phyloP scores from a whole-genome alignment of 2,888 invertebrate species.

The Drosophila barbarae region DNA sequence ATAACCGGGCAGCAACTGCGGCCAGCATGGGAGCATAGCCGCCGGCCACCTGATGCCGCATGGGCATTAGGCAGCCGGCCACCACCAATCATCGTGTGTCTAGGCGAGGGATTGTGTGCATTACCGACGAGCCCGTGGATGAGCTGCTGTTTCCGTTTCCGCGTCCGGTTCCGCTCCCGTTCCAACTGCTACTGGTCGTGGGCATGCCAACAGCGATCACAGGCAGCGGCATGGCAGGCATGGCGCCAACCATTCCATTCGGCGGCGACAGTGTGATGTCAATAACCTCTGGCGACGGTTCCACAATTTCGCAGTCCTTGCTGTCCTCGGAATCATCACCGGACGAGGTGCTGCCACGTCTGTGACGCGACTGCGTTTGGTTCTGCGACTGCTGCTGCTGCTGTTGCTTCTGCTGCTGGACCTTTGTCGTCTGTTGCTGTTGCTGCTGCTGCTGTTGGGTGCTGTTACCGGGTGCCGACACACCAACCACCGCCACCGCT shows the following conservation, averaged over 20 bases:
- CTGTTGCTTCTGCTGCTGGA: slow-evolving; percentile 44
- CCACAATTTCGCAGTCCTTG: slow-evolving; percentile 79
- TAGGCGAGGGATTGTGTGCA: slow-evolving; percentile 75
- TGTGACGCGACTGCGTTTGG: slow-evolving; percentile 66
- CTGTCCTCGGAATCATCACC: slow-evolving; percentile 80
- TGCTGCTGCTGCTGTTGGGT: slow-evolving; percentile 52
- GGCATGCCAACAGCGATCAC: slow-evolving; percentile 24
- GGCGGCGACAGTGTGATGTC: slow-evolving; percentile 72
- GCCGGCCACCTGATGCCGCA: slow-evolving; percentile 64
- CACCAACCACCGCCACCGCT: slow-evolving; percentile 44
- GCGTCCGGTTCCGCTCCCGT: slow-evolving; percentile 10
- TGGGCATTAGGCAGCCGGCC: slow-evolving; percentile 78
- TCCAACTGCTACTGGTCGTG: slow-evolving; percentile 19
- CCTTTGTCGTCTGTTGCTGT: slow-evolving; percentile 38
- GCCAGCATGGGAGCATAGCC: slow-evolving; percentile 66
- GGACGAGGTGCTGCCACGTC: slow-evolving; percentile 79
- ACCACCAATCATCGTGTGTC: slow-evolving; percentile 79
- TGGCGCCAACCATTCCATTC: slow-evolving; percentile 50
- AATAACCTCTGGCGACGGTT: slow-evolving; percentile 66
- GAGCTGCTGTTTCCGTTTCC: slow-evolving; percentile 55
- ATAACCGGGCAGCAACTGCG: slow-evolving; percentile 59
- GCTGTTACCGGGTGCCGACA: slow-evolving; percentile 30
- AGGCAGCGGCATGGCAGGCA: slow-evolving; percentile 24
- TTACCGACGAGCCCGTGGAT: slow-evolving; percentile 75
- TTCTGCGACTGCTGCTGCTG: slow-evolving; percentile 60